Evolutionary conservation across 2,797 vertebrate species (phyloP).

Genomic region (Phalloptychus januarius): DNA sequence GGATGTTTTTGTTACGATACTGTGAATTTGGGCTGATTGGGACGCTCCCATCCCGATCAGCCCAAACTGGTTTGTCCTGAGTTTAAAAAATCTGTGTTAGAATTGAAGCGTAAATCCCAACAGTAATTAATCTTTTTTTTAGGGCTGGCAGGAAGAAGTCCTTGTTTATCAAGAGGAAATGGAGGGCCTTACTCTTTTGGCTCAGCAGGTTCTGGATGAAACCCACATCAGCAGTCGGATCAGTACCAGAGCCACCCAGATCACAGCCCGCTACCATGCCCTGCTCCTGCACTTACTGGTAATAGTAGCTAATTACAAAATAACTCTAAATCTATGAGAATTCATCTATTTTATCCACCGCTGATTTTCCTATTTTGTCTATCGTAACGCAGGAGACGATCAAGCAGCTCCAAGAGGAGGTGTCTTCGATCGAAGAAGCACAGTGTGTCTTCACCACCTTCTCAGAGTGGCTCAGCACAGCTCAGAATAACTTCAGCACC

Average conservation of each 20-base stretch:
- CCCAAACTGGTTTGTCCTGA: background rate
- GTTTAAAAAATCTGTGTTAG: background rate
- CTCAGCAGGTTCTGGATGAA: conserved; percentile 93
- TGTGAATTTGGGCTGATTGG: background rate
- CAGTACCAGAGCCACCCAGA: conserved; percentile 89
- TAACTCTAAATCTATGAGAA: background rate
- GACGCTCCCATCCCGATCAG: too few species aligned
- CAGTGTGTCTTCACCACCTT: conserved; percentile 85
- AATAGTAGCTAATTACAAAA: conserved; percentile 31
- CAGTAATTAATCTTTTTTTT: conserved; percentile 7
- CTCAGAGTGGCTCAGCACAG: conserved; percentile 87
- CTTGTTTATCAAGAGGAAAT: conserved; percentile 90
- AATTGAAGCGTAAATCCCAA: background rate
- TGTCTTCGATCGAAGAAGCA: conserved; percentile 89
- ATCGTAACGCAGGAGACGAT: conserved; percentile 86
- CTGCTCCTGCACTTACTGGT: conserved; percentile 90
- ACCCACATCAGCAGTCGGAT: conserved; percentile 85
- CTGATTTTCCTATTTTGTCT: background rate
- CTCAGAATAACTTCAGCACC: conserved; percentile 87
- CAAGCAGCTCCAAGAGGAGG: conserved; percentile 92
- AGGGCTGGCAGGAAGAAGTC: conserved; percentile 94
- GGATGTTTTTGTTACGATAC: background rate
- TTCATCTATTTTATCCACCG: background rate
- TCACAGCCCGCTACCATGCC: conserved; percentile 91
- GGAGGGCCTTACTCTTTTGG: conserved; percentile 89